Base-by-base conservation (phyloP, 1,140 invertebrate species). In the Neocloeon triangulifer region DNA sequence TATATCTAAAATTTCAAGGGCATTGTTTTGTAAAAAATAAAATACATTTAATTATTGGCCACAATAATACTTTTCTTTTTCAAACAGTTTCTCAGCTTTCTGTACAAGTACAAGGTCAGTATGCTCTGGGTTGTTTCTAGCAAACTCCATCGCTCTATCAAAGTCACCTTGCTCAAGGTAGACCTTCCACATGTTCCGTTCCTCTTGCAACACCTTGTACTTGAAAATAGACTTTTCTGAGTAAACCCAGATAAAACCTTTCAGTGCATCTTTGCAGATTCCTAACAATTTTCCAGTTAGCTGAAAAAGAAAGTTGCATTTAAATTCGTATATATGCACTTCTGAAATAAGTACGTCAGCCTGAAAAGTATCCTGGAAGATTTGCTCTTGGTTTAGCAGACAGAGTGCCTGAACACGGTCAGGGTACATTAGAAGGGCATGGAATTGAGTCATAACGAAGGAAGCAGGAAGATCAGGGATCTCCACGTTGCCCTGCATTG, bases 401-500 rank as follows among this genome's bases (percentile, higher is more conserved):
- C 79, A 91, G 21, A 94, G 60, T 4, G 73, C 84, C 50, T 77
- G 79, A 1, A 92, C 65, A 35, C 70, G 70, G 50, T 89, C 73
- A 3, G 64, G 56, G 48, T 82, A 94, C 18, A 89, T 63, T 2
- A 94, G 53, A 8, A 94, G 47, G 8, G 74, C 70, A 52, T 96
- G 88, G 54, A 89, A 94, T 50, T 92, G 73, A 2, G 86, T 94
- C 10, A 91, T 48, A 3, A 84, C 70, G 45, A 92, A 76, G 0
- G 73, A 63, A 5, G 77, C 51, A 0, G 85, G 84, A 8, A 61
- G 57, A 17, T 49, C 36, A 27, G 27, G 42, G 35, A 9, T 2
- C 30, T 29, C 48, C 49, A 47, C 32, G 34, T 49, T 27, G 38
- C 18, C 16, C 20, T 33, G 21, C n/a, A 13, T 33, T 10, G 33